Percentiles rank a stretch among this genome's conserved stretches.
Conservation (phyloP, 2,797 vertebrate genomes). For the Amazona finschi region DNA sequence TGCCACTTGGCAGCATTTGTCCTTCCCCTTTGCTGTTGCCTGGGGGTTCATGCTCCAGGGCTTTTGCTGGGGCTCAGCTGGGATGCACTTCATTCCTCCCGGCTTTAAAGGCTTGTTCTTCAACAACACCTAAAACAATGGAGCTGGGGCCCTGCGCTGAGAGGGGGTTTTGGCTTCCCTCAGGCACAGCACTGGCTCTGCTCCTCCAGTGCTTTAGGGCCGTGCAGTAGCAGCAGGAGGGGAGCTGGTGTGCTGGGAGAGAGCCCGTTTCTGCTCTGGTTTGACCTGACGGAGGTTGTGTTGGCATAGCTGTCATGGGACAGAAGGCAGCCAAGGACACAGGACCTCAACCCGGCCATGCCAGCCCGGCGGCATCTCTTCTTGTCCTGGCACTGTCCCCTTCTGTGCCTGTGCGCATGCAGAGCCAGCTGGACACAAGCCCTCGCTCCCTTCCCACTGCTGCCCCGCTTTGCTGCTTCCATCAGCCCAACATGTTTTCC, state of each 20-base stretch:
- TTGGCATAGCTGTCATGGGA: background rate
- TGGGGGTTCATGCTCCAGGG: fast-evolving
- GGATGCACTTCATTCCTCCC: background rate
- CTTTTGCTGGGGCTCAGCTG: background rate
- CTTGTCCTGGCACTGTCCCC: fast-evolving
- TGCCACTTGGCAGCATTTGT: background rate
- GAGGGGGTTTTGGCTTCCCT: background rate
- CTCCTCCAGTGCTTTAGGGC: background rate
- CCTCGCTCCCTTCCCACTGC: background rate
- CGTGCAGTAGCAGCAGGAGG: fast-evolving
- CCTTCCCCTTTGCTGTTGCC: background rate
- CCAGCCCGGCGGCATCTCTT: background rate
- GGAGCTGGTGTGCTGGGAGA: background rate
- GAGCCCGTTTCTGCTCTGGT: background rate
- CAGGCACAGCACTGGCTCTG: fast-evolving
- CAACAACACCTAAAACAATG: background rate
- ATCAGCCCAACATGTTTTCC: background rate
- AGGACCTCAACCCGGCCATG: background rate
- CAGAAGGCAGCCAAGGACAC: background rate
- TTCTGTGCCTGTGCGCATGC: fast-evolving
- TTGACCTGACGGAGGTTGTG: fast-evolving
- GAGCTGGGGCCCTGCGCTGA: fast-evolving
- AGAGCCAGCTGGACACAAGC: background rate
- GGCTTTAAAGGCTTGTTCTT: background rate
- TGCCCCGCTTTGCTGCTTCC: background rate